Base-by-base conservation (phyloP, 2,113 vertebrate species). In the Glareola pratincola region DNA sequence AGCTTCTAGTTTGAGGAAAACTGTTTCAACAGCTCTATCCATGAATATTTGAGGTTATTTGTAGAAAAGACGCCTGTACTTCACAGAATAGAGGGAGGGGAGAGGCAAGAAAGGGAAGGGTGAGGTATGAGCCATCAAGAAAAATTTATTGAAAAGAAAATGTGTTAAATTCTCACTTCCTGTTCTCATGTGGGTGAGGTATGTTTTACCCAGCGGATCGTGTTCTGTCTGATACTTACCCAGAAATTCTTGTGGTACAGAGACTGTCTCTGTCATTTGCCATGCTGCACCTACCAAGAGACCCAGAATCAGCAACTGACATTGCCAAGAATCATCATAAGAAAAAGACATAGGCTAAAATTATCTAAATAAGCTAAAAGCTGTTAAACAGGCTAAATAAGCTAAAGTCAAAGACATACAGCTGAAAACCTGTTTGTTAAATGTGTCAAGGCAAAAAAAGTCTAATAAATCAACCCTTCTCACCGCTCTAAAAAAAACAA, bases 211-310 rank as follows among this genome's bases (percentile, higher is more conserved):
- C 67, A 60, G 48, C 2, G 19, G 39, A 72, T 88, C 1, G 0
- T 85, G 21, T 94, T 93, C 75, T 88, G n/a, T 77, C 91, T 96
- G 34, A 8, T 90, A 79, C 88, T 83, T 86, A 41, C 62, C 8
- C 83, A 88, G 78, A 88, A 80, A 73, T 88, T 75, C n/a, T 47
- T 66, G 79, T 74, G 59, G 59, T 41, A 73, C 41, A 23, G 83
- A 82, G 22, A 41, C 37, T 84, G 16, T 76, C 36, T 86, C 77
- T 90, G 62, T 77, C 56, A 62, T 86, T 95, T 86, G 24, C 54
- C 0, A 0, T 81, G 47, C 60, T 80, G 26, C 17, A 8, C 37
- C 50, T 92, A 64, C 29, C 34, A 26, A 76, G 67, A 83, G 23
- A 60, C 56, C 45, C 72, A 82, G 57, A 86, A 91, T 77, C 71